Evolutionary conservation across 2,888 invertebrate genomes (phyloP), one percentile per base, ranked within the genome.

Genomic region (Apamea crenata): DNA sequence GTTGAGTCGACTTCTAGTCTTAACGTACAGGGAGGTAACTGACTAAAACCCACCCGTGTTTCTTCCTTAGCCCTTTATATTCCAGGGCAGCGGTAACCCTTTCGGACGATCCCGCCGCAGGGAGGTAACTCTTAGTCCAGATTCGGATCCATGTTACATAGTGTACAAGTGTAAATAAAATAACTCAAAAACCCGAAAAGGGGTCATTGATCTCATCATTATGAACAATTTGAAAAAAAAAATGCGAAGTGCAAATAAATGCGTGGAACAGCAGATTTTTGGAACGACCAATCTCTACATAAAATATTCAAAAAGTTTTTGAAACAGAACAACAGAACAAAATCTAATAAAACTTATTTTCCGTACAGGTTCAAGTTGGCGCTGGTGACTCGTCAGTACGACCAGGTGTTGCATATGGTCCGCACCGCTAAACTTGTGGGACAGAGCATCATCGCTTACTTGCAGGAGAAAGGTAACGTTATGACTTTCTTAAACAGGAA

Each of bases 381-480:
- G 0, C 96, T 99, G 53, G 99, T 99, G 84, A 99, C 99, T 90
- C 98, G 99, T 16, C 99, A 99, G 92, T 99, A 99, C 92, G 99
- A 99, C 92, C 99, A 99, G 95, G 99, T 99, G 29, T 91, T 98
- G 59, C 98, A 98, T 89, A 99, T 99, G 99, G 99, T 99, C 47
- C 98, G 99, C 67, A 99, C 99, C 82, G 99, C 99, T 18, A 99
- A 99, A 91, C 97, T 99, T 0, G 99, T 99, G 21, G 99, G 99
- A 0, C 99, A 99, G 97, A 99, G 99, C 78, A 99, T 99, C 91
- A 99, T 99, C 91, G 99, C 99, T 0, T 99, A 99, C 93, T 97
- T 99, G 80, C 99, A 99, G 95, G 99, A 99, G 95, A 99, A 99
- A 96, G 99, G 99, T 97, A 78, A 86, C 2, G 0, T 36, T 18